These are phyloP conservation scores for Sebastes kiyomatsui DNA, from an alignment of 2,797 vertebrate genomes.

Conservation along the genomic window DNA sequence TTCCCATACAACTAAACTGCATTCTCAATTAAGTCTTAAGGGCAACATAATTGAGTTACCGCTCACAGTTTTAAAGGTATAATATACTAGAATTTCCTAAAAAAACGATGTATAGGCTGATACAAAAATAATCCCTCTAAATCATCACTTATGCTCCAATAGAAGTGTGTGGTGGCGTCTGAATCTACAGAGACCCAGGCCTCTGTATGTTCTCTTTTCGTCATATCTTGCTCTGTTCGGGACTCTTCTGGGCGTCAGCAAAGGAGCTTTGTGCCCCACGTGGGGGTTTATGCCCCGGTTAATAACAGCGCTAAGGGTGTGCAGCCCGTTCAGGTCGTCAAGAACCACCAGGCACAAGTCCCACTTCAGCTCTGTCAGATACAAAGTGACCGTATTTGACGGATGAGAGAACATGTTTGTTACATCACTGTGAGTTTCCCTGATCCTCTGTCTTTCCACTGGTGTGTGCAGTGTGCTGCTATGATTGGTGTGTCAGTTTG, in stretches of 20 bases:
- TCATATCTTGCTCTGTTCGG: too few species aligned
- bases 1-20: not conserved
- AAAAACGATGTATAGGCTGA: not conserved
- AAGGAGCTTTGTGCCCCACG: too few species aligned
- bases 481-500: too few species aligned
- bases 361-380: not conserved
- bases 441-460: not conserved
- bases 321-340: too few species aligned
- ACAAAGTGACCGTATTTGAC: not conserved
- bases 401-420: not conserved
- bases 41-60: too few species aligned
- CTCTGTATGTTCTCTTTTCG: too few species aligned
- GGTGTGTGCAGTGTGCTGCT: not conserved
- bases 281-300: too few species aligned
- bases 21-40: not conserved
- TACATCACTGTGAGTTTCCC: not conserved
- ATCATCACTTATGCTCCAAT: not conserved
- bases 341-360: not conserved
- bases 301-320: fast-evolving
- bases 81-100: not conserved
- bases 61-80: not conserved
- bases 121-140: not conserved
- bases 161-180: not conserved
- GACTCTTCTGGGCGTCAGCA: too few species aligned
- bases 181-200: too few species aligned